These are phyloP conservation scores for Pygoscelis adeliae DNA, from an alignment of 2,113 vertebrate genomes.

Conservation along the genomic window DNA sequence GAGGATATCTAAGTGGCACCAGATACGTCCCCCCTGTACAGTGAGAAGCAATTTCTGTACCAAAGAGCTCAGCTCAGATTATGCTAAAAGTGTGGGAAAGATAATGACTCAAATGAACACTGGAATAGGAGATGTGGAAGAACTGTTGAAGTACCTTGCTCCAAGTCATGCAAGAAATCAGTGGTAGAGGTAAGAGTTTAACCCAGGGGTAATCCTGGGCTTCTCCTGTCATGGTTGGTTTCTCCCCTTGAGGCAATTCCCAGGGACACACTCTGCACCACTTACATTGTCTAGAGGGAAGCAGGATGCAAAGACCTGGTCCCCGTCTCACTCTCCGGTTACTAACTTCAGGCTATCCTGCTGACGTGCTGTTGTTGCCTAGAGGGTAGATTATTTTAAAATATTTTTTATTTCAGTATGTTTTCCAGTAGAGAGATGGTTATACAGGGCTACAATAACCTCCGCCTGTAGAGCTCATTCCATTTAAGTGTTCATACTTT, in stretches of 20 bases:
- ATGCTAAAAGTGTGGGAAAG: background rate
- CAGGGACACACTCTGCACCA: background rate
- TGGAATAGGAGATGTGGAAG: background rate
- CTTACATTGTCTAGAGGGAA: background rate
- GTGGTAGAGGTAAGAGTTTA: background rate
- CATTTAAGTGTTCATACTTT: background rate
- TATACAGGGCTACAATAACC: background rate
- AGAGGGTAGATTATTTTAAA: background rate
- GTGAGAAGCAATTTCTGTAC: background rate
- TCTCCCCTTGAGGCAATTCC: background rate
- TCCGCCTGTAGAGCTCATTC: background rate
- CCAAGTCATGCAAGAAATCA: background rate
- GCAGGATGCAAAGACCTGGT: background rate
- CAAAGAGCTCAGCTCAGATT: background rate
- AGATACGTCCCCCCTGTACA: background rate
- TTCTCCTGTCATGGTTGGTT: background rate
- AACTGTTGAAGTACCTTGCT: background rate
- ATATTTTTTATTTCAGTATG: background rate
- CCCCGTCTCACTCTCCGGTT: accelerated
- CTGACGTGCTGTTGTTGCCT: background rate
- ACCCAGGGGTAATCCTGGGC: background rate
- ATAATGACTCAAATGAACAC: background rate
- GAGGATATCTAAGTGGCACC: background rate
- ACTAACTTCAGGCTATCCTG: background rate
- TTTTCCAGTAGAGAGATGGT: background rate